Evolutionary conservation across 2,113 vertebrate species (phyloP).

Genomic region (Isichthys henryi): DNA sequence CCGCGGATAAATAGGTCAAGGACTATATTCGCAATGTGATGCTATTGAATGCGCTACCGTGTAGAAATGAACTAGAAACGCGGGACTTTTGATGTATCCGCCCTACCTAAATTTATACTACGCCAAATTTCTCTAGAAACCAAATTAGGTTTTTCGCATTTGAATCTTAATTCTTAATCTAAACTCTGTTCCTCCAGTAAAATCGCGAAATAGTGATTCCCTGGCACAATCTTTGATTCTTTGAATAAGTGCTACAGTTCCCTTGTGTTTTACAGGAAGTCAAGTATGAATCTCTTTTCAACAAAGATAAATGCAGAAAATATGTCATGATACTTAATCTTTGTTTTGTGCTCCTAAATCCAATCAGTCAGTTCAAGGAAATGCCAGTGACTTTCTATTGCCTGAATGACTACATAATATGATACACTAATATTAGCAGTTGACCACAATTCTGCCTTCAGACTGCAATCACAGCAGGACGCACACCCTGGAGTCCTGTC

Average conservation of each 20-base stretch:
- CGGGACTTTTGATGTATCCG: not conserved
- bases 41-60: not conserved
- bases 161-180: not conserved
- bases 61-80: not conserved
- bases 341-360: not conserved
- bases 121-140: not conserved
- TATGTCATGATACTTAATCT: not conserved
- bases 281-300: not conserved
- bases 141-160: not conserved
- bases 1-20: not conserved
- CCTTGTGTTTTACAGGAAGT: not conserved
- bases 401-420: not conserved
- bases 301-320: not conserved
- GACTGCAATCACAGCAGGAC: slow-evolving; percentile 32
- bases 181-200: not conserved
- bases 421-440: not conserved
- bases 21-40: not conserved
- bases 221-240: not conserved
- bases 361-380: not conserved
- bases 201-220: not conserved
- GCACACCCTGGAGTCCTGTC: slow-evolving; percentile 34
- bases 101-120: not conserved
- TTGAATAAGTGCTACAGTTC: not conserved
- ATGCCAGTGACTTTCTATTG: not conserved
- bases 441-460: not conserved